Base-by-base conservation (phyloP, 2,797 vertebrate genomes). In the Chelon auratus region DNA sequence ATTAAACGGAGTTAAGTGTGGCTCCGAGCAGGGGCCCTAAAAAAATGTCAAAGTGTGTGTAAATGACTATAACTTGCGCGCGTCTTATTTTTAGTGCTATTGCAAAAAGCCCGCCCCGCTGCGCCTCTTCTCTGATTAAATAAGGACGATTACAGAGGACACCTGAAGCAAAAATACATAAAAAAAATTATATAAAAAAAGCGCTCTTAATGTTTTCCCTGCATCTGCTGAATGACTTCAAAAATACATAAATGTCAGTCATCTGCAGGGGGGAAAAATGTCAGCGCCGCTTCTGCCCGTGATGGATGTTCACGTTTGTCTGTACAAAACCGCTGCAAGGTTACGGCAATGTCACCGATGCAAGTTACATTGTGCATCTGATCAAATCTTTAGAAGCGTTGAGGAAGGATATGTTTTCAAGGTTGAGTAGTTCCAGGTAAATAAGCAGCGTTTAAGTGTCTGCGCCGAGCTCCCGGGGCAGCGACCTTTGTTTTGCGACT, bases 181-280 rank as follows among this genome's bases (percentile, higher is more conserved):
- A 26, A 26, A 3, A 26, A 26, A 22, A n/a, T n/a, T 22, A 22
- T 22, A 66, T 9, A 13, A 51, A 62, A 78, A 75, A 71, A 33
- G 71, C 61, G 68, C 54, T 62, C 72, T 72, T 67, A 52, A 88
- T 58, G 68, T 74, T 90, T 85, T 78, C 66, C 72, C 72, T 63
- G 77, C 69, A 78, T 84, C 82, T 81, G 76, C 76, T 76, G 26
- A 80, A 85, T 80, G 78, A 85, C 72, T 80, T 65, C 51, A 54
- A 75, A 82, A 88, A 85, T 42, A 72, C 82, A 81, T 82, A 90
- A 93, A 92, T 90, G 91, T 87, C 89, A 91, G 70, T 83, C 68
- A 83, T 78, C 81, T 78, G 66, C 65, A 2, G 78, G 79, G 2
- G 78, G 79, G 70, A 77, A 37, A 71, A 82, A 86, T 84, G 85